Evolutionary conservation across 2,797 vertebrate species (phyloP).

Genomic region (Lagocephalus sceleratus): DNA sequence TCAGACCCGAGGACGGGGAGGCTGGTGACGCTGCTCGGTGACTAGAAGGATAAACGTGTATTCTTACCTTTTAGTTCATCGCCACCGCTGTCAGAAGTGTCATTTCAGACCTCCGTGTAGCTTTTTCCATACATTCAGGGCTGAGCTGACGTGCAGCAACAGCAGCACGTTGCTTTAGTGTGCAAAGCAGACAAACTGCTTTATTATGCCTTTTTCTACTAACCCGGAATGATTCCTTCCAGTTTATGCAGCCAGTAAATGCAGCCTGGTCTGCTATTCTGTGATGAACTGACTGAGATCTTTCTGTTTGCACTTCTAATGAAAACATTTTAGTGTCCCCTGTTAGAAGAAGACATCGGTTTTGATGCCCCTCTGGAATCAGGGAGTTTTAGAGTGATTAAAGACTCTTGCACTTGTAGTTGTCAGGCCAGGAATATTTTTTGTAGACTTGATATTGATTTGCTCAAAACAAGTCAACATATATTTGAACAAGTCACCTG

Average conservation of each 20-base stretch:
- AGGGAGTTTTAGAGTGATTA: conserved; percentile 12
- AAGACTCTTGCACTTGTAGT: conserved; percentile 30
- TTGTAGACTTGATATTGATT: neutral
- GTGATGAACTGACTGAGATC: conserved; percentile 34
- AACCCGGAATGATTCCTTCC: conserved; percentile 21
- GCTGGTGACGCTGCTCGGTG: neutral
- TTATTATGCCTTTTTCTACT: neutral
- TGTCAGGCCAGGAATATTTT: neutral
- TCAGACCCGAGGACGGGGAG: neutral
- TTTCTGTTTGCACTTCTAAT: conserved; percentile 31
- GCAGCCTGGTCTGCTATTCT: conserved; percentile 12
- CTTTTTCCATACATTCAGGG: neutral
- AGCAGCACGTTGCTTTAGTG: too few species aligned
- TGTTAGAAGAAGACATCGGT: neutral
- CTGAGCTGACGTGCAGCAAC: conserved; percentile 10
- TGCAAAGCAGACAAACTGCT: conserved; percentile 1
- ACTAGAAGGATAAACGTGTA: neutral
- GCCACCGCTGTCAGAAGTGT: conserved; percentile 1
- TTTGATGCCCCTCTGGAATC: conserved; percentile 11
- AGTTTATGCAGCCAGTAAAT: conserved; percentile 6
- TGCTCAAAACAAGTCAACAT: neutral
- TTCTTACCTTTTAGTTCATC: conserved; percentile 2
- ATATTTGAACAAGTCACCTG: neutral
- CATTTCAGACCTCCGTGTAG: conserved; percentile 9
- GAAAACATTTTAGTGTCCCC: neutral